Evolutionary conservation across 1,140 invertebrate species (phyloP).

Genomic region (Diabrotica undecimpunctata): DNA sequence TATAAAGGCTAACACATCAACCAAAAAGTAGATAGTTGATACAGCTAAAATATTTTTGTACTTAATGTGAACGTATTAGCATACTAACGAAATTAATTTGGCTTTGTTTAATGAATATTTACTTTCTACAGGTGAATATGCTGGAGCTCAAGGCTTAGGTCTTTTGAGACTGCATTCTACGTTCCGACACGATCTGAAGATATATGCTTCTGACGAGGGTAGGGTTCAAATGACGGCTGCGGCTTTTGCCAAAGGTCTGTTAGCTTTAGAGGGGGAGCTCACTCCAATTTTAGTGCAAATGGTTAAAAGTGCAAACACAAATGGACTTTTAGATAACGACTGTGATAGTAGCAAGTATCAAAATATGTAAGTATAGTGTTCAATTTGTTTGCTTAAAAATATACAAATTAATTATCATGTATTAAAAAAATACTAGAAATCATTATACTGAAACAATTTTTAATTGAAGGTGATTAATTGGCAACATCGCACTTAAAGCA

Average conservation of each 20-base stretch:
- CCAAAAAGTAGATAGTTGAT: too few species aligned
- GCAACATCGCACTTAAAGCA: too few species aligned
- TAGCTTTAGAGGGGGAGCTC: conserved; percentile 96
- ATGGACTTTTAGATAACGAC: conserved; percentile 96
- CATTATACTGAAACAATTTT: too few species aligned
- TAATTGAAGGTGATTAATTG: too few species aligned
- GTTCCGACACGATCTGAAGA: conserved; percentile 98
- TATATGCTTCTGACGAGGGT: conserved; percentile 99
- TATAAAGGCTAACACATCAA: too few species aligned
- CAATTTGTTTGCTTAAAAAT: neutral
- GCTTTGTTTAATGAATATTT: too few species aligned
- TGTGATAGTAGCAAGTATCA: conserved; percentile 95
- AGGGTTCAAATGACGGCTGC: conserved; percentile 99
- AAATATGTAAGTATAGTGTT: conserved; percentile 71
- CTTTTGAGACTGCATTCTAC: conserved; percentile 93
- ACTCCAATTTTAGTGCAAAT: conserved; percentile 99
- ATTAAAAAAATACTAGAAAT: too few species aligned
- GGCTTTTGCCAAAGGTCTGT: conserved; percentile 95
- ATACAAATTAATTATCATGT: neutral
- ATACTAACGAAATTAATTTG: too few species aligned
- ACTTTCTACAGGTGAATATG: conserved; percentile 69
- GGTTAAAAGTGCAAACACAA: conserved; percentile 99
- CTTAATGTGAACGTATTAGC: too few species aligned
- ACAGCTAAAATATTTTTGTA: too few species aligned
- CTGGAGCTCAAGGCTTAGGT: conserved; percentile 86